Evolutionary conservation across 2,888 invertebrate species (phyloP).

Genomic region (Morpho helenor): DNA sequence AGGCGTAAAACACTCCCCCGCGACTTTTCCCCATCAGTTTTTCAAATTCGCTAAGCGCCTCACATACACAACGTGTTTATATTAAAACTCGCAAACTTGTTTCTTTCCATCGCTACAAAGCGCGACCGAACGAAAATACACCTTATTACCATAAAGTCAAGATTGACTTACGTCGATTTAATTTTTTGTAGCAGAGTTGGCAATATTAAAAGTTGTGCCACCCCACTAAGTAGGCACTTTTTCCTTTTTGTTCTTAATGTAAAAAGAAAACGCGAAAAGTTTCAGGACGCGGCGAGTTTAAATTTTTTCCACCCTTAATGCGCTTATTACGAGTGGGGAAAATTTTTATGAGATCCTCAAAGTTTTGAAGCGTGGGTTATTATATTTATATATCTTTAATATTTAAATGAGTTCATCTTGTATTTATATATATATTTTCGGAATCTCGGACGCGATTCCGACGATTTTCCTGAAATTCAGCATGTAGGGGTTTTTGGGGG

Average conservation of each 20-base stretch:
- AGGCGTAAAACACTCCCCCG: constrained; percentile 43
- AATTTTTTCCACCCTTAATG: constrained; percentile 71
- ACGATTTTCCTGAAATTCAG: no score
- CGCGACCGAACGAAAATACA: constrained; percentile 20
- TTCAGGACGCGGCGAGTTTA: constrained; percentile 64
- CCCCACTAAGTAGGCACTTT: constrained; percentile 70
- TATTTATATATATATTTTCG: no score
- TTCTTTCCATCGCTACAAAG: constrained; percentile 26
- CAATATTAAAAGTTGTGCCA: constrained; percentile 72
- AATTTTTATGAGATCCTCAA: constrained; percentile 45
- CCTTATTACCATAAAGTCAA: constrained; percentile 14
- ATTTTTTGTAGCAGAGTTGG: constrained; percentile 29
- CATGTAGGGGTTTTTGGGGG: no score
- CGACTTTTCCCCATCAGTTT: constrained; percentile 49
- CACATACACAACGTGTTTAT: constrained; percentile 54
- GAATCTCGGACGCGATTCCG: no score
- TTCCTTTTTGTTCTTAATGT: constrained; percentile 70
- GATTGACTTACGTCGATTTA: constrained; percentile 11
- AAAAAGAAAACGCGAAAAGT: constrained; percentile 75
- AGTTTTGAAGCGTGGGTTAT: constrained; percentile 26
- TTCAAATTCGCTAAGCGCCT: constrained; percentile 62
- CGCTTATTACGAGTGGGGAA: constrained; percentile 73
- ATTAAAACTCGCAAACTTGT: constrained; percentile 46
- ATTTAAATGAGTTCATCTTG: no score
- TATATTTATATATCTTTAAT: no score